Evolutionary conservation across 2,888 invertebrate genomes (phyloP).

Genomic region (Tetheella fluctuosa): DNA sequence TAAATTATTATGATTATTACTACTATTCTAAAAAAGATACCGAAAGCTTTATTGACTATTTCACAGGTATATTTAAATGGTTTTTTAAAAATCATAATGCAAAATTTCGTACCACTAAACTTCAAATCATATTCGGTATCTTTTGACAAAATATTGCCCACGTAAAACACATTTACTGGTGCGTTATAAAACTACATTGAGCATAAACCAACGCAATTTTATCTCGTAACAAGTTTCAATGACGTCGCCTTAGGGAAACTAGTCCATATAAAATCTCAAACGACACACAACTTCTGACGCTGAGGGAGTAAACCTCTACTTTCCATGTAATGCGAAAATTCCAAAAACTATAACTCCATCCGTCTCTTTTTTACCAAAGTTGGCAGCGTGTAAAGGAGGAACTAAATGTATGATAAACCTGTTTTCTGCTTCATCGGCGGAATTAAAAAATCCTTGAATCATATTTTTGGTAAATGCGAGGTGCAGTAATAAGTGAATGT

Average conservation of each 20-base stretch:
- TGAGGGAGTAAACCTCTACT: slow-evolving; percentile 37
- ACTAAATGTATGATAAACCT: neutral
- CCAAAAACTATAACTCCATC: slow-evolving; percentile 17
- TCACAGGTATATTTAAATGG: too few relatives aligned
- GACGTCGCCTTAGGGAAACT: slow-evolving; percentile 48
- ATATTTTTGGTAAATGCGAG: neutral
- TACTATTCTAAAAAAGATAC: too few relatives aligned
- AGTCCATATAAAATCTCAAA: slow-evolving; percentile 56
- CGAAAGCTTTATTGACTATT: neutral
- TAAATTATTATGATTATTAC: too few relatives aligned
- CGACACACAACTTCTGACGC: slow-evolving; percentile 44
- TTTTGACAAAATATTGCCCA: slow-evolving; percentile 9
- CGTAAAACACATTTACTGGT: slow-evolving; percentile 23
- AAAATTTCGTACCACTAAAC: neutral
- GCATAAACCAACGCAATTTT: slow-evolving; percentile 57
- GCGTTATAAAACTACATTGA: slow-evolving; percentile 44
- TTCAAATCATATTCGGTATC: neutral
- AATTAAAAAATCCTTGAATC: neutral
- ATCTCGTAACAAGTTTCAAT: slow-evolving; percentile 64
- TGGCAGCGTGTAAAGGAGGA: neutral
- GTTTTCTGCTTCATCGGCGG: neutral
- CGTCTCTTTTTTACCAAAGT: neutral
- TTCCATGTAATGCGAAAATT: slow-evolving; percentile 24
- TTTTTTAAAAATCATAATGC: neutral
- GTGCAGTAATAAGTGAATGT: neutral